Evolutionary conservation across 2,888 invertebrate species (phyloP).

Genomic region (Himalopsyche anomala): DNA sequence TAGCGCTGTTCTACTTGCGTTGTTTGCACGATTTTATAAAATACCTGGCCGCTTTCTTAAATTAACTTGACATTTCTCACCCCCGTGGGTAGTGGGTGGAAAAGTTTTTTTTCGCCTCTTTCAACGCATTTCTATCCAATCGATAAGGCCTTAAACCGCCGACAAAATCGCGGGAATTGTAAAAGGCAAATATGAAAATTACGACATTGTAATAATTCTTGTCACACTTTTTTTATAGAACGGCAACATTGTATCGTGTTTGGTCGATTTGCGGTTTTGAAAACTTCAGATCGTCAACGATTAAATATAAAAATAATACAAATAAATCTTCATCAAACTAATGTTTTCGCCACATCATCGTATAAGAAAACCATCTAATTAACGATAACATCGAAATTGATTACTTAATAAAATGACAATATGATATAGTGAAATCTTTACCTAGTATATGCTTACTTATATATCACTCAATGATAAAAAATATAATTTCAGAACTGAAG

Average conservation of each 20-base stretch:
- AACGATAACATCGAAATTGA: no score
- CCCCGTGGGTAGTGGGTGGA: conserved; percentile 7
- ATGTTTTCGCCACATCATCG: no score
- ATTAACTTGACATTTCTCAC: conserved; percentile 34
- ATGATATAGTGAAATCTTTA: no score
- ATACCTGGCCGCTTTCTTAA: conserved; percentile 30
- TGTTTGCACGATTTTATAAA: conserved; percentile 28
- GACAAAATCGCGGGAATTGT: not conserved
- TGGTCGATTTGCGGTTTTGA: not conserved
- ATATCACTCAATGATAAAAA: no score
- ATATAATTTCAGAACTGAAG: no score
- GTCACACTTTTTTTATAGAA: conserved; percentile 2
- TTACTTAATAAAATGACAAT: no score
- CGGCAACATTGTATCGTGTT: not conserved
- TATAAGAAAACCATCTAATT: no score
- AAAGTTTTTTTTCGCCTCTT: conserved; percentile 24
- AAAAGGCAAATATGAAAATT: not conserved
- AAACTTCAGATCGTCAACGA: not conserved
- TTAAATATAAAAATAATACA: no score
- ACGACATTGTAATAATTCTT: not conserved
- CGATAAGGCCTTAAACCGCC: conserved; percentile 12
- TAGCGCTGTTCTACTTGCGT: conserved; percentile 13
- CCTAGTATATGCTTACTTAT: no score
- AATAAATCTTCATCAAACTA: no score
- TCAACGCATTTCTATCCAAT: conserved; percentile 30